Evolutionary conservation across 2,888 invertebrate species (phyloP), one percentile per base, ranked within the genome.

Genomic region (Saturnia pavonia): DNA sequence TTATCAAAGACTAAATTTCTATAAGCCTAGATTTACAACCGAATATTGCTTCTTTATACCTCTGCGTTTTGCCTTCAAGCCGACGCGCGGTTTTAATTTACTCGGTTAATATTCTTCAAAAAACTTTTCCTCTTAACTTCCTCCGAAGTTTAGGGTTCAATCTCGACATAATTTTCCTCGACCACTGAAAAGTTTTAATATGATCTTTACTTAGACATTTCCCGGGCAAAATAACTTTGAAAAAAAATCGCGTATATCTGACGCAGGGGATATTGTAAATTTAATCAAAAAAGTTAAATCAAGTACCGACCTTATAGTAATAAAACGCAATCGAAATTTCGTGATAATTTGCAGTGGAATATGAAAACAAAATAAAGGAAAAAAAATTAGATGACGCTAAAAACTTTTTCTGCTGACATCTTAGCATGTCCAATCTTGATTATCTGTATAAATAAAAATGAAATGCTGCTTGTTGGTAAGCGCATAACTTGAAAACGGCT

Each of bases 111-210:
- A 82, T 80, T 79, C 79, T 73, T 74, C 68, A 76, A 73, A 75
- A 79, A 79, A 76, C 71, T 78, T 77, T 75, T 72, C 76, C 76
- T 73, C 76, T 78, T 74, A 81, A 82, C 81, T 85, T 79, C 80
- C 78, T 78, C 75, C 71, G 72, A 68, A 72, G 69, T 72, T 75
- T 70, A 71, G 74, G 79, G 83, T 82, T 81, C 85, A 87, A 88
- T 86, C 84, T 84, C 77, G 71, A 81, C 82, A 86, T 86, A 86
- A 87, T 86, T 85, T 87, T 80, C 81, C 78, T 80, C 81, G 79
- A 82, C 81, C 82, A 77, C 80, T 78, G 78, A 75, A 83, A 90
- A 88, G 84, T 89, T 90, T 87, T 85, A 87, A 88, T 85, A 85
- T 82, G 78, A 80, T 78, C 83, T 77, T 83, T 84, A 78, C 80